phyloP scores from a whole-genome alignment of 2,888 invertebrate species.

The Leptodirus hochenwartii region DNA sequence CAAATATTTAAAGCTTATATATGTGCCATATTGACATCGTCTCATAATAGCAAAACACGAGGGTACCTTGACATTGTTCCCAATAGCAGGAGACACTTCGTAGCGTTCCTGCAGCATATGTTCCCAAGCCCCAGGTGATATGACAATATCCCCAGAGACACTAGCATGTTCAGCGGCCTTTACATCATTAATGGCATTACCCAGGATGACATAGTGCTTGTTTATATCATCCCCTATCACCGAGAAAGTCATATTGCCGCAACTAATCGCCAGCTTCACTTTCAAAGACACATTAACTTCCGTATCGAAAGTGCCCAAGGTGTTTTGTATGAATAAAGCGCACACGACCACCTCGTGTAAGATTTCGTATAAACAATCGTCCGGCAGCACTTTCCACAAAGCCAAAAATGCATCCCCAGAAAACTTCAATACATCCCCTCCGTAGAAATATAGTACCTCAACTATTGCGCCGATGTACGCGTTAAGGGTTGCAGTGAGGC shows the following conservation, averaged over 20 bases:
- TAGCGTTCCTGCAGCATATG: slow-evolving; percentile 34
- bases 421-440: slow-evolving; percentile 44
- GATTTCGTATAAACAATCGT: slow-evolving; percentile 17
- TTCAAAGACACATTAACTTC: slow-evolving; percentile 28
- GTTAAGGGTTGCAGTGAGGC: slow-evolving; percentile 44
- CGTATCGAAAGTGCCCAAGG: slow-evolving; percentile 29
- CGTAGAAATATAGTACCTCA: slow-evolving; percentile 37
- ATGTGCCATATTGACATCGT: no score
- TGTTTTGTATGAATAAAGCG: slow-evolving; percentile 36
- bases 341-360: slow-evolving; percentile 38
- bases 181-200: slow-evolving; percentile 23
- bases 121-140: slow-evolving; percentile 37
- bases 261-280: slow-evolving; percentile 38
- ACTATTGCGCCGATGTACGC: slow-evolving; percentile 43
- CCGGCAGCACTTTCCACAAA: slow-evolving; percentile 11
- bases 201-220: slow-evolving; percentile 9
- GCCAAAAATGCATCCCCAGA: slow-evolving; percentile 41
- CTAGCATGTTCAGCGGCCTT: slow-evolving; percentile 32
- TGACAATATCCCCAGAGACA: slow-evolving; percentile 33
- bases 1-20: no score
- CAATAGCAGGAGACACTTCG: no score
- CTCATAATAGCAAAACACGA: no score
- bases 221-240: slow-evolving; percentile 30
- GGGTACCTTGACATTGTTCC: no score
- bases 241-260: slow-evolving; percentile 36